phyloP scores from a whole-genome alignment of 2,113 vertebrate species.

The Anthoscopus minutus region DNA sequence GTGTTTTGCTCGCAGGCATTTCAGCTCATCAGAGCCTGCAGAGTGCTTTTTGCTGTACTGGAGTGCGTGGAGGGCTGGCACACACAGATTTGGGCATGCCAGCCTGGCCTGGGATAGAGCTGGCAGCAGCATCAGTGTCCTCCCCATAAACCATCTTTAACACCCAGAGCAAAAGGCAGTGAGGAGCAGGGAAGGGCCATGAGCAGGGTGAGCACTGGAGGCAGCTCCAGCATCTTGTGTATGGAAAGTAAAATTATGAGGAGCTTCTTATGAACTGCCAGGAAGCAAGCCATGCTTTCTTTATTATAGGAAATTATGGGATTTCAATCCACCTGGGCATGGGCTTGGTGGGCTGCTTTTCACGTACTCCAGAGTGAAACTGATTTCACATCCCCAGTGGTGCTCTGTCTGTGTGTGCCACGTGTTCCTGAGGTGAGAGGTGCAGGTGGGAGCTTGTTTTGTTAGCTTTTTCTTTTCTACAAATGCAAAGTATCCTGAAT shows the following conservation, averaged over 20 bases:
- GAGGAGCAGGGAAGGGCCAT: neutral
- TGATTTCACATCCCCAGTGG: neutral
- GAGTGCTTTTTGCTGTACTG: constrained; percentile 37
- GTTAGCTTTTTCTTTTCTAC: neutral
- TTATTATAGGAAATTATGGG: neutral
- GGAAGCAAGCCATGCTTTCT: neutral
- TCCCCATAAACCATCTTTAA: neutral
- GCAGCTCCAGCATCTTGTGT: neutral
- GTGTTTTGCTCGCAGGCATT: constrained; percentile 39
- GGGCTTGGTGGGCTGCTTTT: neutral
- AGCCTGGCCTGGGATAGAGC: neutral
- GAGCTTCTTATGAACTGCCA: neutral
- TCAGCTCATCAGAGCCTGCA: neutral
- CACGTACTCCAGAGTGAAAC: neutral
- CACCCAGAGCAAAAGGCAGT: neutral
- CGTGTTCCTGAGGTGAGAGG: neutral
- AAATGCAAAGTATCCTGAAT: neutral
- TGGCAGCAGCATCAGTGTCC: neutral
- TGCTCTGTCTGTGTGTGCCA: neutral
- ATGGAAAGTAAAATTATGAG: neutral
- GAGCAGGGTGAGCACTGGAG: neutral
- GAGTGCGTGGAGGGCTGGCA: neutral
- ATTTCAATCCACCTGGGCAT: neutral
- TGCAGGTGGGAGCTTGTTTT: neutral
- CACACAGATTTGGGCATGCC: neutral